phyloP scores from a whole-genome alignment of 2,113 vertebrate genomes.

The Crypturellus undulatus region DNA sequence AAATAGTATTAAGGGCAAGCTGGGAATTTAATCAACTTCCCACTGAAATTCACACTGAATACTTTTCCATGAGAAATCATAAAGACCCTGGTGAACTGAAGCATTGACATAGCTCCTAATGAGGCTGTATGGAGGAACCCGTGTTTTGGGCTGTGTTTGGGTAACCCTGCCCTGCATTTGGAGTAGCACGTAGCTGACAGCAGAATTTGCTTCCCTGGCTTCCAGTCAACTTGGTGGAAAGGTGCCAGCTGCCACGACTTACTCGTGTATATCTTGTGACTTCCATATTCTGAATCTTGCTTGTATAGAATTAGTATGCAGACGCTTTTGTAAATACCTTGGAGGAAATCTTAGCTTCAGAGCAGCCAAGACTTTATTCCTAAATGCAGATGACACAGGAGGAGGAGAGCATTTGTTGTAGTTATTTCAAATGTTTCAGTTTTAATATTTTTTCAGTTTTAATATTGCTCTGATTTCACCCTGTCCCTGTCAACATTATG shows the following conservation, averaged over 20 bases:
- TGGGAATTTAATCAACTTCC: slow-evolving; percentile 7
- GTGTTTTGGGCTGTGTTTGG: not conserved
- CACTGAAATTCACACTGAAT: not conserved
- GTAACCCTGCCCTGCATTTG: not conserved
- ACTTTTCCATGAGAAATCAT: not conserved
- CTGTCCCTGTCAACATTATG: not conserved
- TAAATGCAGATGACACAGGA: not conserved
- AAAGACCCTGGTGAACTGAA: not conserved
- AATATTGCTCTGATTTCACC: not conserved
- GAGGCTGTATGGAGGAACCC: not conserved
- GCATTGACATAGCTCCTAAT: not conserved
- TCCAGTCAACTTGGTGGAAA: not conserved
- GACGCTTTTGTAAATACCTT: not conserved
- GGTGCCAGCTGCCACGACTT: not conserved
- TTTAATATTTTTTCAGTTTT: not conserved
- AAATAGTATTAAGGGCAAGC: not conserved
- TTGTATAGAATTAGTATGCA: not conserved
- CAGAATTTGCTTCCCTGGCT: not conserved
- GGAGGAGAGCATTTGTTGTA: not conserved
- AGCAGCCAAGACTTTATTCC: not conserved
- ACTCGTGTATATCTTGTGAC: not conserved
- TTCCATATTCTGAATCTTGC: not conserved
- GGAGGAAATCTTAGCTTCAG: not conserved
- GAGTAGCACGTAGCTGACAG: not conserved
- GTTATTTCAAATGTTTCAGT: not conserved